These are phyloP conservation scores for Hozukius guyotensis DNA, from an alignment of 2,797 vertebrate genomes.

Conservation along the genomic window DNA sequence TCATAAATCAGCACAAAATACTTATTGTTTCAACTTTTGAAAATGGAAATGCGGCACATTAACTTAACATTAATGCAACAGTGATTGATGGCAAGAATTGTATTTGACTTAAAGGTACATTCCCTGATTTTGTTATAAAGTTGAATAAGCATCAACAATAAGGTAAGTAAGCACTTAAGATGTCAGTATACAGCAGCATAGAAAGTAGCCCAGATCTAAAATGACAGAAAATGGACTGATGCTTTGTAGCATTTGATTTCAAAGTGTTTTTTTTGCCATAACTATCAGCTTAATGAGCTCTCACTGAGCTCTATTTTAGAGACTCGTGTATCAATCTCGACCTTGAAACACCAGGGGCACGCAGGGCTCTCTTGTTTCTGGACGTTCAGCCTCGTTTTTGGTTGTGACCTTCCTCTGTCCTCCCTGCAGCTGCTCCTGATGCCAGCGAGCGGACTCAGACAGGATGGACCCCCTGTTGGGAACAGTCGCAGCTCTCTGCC, in stretches of 20 bases:
- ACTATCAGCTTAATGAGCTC: slow-evolving; percentile 67
- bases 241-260: slow-evolving; percentile 47
- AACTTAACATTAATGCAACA: background rate
- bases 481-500: slow-evolving; percentile 61
- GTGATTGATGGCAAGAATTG: background rate
- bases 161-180: slow-evolving; percentile 5
- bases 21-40: slow-evolving; percentile 1
- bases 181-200: slow-evolving; percentile 12
- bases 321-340: slow-evolving; percentile 53
- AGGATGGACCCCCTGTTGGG: slow-evolving; percentile 71
- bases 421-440: slow-evolving; percentile 76
- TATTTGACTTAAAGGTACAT: background rate
- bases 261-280: slow-evolving; percentile 34
- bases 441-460: slow-evolving; percentile 59
- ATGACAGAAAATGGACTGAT: slow-evolving; percentile 44
- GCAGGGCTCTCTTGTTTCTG: slow-evolving; percentile 60
- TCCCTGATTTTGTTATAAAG: background rate
- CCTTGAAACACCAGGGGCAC: slow-evolving; percentile 63
- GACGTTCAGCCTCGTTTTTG: slow-evolving; percentile 61
- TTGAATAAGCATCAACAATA: background rate
- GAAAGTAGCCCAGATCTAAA: slow-evolving; percentile 25
- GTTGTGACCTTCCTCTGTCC: slow-evolving; percentile 75
- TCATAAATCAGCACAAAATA: slow-evolving; percentile 6
- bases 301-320: slow-evolving; percentile 44
- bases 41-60: slow-evolving; percentile 22